Conservation (phyloP, 2,797 vertebrate species). For the Platyrinchus mystaceus region DNA sequence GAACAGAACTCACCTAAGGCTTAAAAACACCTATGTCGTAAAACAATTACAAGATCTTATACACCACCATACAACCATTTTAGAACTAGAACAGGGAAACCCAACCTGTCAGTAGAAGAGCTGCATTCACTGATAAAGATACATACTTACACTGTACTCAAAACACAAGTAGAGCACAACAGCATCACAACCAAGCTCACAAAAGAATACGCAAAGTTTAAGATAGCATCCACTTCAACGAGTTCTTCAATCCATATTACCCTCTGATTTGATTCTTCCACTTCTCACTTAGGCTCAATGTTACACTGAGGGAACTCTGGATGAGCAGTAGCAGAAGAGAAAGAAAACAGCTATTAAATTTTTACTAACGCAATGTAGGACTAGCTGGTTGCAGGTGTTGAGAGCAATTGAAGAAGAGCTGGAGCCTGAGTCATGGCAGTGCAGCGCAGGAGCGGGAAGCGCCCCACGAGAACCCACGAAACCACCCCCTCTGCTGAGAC, state of each 20-base stretch:
- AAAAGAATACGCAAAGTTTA: not conserved
- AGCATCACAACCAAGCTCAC: not conserved
- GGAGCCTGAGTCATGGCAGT: rapidly evolving
- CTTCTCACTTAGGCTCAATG: not conserved
- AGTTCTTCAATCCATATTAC: not conserved
- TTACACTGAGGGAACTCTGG: rapidly evolving
- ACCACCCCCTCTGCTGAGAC: rapidly evolving
- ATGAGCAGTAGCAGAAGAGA: not conserved
- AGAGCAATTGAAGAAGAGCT: rapidly evolving
- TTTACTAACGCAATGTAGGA: rapidly evolving
- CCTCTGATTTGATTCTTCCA: not conserved
- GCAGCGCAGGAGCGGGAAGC: rapidly evolving
- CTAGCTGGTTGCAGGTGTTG: not conserved
- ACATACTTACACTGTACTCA: not conserved
- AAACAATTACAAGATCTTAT: not conserved
- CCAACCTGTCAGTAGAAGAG: not conserved
- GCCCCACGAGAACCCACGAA: rapidly evolving
- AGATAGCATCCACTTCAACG: not conserved
- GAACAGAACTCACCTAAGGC: not conserved
- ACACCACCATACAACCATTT: not conserved
- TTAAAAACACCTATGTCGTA: not conserved
- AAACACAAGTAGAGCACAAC: not conserved
- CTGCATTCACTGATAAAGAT: not conserved
- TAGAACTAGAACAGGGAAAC: not conserved
- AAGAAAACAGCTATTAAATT: not conserved